Percentiles rank a stretch among this genome's conserved stretches.
These are phyloP conservation scores for Harpegnathos saltator DNA, from an alignment of 1,140 invertebrate genomes.

Conservation along the genomic window DNA sequence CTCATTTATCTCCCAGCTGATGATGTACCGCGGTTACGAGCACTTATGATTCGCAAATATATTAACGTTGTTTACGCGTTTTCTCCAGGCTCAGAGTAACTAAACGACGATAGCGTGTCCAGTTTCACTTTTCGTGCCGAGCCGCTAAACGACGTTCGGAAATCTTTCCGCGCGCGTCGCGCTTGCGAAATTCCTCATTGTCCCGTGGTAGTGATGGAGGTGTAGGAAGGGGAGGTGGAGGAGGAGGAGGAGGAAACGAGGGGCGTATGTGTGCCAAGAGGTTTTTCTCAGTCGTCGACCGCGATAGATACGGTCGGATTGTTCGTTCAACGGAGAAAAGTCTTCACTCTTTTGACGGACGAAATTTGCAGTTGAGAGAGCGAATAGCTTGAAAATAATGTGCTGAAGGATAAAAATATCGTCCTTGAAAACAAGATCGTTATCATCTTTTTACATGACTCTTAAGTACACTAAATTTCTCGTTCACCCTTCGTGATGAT, in stretches of 20 bases:
- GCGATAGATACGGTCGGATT: constrained; percentile 57
- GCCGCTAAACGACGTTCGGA: constrained; percentile 70
- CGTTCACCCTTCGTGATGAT: not conserved
- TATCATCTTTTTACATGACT: not conserved
- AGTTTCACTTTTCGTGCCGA: constrained; percentile 78
- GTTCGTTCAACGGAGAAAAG: constrained; percentile 53
- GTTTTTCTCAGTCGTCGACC: constrained; percentile 65
- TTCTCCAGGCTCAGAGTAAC: constrained; percentile 14
- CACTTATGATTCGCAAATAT: not conserved
- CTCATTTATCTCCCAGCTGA: too few species aligned
- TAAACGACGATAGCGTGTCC: constrained; percentile 33
- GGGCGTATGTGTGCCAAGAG: constrained; percentile 54
- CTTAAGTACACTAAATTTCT: too few species aligned
- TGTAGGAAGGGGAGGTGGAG: constrained; percentile 17
- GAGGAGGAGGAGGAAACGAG: constrained; percentile 40
- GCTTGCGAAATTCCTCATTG: constrained; percentile 76
- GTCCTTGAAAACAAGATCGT: constrained; percentile 6
- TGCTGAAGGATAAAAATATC: not conserved
- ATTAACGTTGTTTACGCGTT: constrained; percentile 7
- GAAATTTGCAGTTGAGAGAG: constrained; percentile 32
- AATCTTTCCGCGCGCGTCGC: constrained; percentile 63
- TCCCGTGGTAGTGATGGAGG: constrained; percentile 42
- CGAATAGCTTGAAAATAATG: not conserved
- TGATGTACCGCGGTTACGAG: not conserved
- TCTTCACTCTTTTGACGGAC: constrained; percentile 21